Percentiles rank a stretch among this genome's conserved stretches.
Evolutionary conservation across 2,888 invertebrate species (phyloP).

Genomic region (Syrphus vitripennis): DNA sequence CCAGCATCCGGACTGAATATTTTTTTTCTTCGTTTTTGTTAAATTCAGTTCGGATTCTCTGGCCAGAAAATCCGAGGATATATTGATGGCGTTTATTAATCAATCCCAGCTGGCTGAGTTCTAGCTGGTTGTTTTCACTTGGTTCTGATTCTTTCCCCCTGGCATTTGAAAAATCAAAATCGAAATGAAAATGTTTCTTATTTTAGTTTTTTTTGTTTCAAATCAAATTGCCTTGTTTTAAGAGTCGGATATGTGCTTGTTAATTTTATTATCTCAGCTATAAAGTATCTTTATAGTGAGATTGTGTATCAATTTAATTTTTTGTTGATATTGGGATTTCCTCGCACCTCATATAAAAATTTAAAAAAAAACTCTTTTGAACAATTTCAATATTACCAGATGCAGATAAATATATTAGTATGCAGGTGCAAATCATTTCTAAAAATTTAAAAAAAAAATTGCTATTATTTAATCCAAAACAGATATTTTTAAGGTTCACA

Average conservation of each 20-base stretch:
- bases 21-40: not conserved
- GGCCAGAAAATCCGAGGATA: not conserved
- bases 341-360: not conserved
- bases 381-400: not conserved
- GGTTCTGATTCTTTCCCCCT: not conserved
- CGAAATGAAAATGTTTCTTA: slow-evolving; percentile 22
- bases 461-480: too few species aligned
- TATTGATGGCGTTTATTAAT: slow-evolving; percentile 17
- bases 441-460: too few species aligned
- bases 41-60: not conserved
- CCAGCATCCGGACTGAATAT: slow-evolving; percentile 55
- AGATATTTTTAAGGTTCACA: too few species aligned
- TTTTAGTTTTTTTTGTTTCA: not conserved
- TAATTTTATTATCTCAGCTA: slow-evolving; percentile 12
- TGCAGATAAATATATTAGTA: not conserved
- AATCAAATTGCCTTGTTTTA: slow-evolving; percentile 4
- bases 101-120: not conserved
- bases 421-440: too few species aligned
- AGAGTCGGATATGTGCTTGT: not conserved
- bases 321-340: slow-evolving; percentile 15
- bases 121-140: not conserved
- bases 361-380: not conserved
- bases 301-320: not conserved
- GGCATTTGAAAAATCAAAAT: slow-evolving; percentile 49
- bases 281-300: not conserved